These are phyloP conservation scores for Rhinolophus ferrumequinum DNA, from an alignment of 2,113 vertebrate species.

Conservation along the genomic window DNA sequence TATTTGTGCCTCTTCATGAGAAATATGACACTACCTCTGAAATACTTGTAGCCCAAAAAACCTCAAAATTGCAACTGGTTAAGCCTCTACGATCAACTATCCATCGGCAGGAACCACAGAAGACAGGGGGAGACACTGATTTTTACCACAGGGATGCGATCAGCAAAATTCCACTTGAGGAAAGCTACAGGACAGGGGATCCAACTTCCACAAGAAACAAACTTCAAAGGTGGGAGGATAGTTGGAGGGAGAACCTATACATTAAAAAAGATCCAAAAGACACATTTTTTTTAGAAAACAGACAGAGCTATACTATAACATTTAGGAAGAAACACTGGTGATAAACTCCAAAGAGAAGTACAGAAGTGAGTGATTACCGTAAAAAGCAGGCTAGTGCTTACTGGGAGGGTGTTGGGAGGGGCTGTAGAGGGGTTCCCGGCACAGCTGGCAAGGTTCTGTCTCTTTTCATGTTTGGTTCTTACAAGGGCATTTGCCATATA, in stretches of 20 bases:
- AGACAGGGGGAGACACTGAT: not conserved
- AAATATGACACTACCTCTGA: not conserved
- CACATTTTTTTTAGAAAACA: not conserved
- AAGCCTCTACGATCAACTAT: not conserved
- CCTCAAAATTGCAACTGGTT: not conserved
- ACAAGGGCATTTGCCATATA: not conserved
- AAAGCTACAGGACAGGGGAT: not conserved
- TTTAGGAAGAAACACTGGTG: not conserved
- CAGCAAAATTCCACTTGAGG: not conserved
- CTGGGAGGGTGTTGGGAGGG: not conserved
- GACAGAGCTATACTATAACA: not conserved
- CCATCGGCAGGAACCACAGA: not conserved
- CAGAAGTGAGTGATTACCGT: too few relatives aligned
- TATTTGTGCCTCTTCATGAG: not conserved
- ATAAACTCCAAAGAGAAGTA: not conserved
- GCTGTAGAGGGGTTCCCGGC: not conserved
- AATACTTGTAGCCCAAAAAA: not conserved
- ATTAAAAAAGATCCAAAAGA: not conserved
- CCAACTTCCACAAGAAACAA: not conserved
- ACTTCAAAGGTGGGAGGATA: not conserved
- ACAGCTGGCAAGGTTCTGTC: not conserved
- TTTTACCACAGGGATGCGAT: not conserved
- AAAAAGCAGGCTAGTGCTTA: not conserved
- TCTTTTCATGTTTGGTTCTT: not conserved
- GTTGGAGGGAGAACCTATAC: not conserved